Conservation (phyloP, 2,888 invertebrate genomes). For the Rhamnusium bicolor region DNA sequence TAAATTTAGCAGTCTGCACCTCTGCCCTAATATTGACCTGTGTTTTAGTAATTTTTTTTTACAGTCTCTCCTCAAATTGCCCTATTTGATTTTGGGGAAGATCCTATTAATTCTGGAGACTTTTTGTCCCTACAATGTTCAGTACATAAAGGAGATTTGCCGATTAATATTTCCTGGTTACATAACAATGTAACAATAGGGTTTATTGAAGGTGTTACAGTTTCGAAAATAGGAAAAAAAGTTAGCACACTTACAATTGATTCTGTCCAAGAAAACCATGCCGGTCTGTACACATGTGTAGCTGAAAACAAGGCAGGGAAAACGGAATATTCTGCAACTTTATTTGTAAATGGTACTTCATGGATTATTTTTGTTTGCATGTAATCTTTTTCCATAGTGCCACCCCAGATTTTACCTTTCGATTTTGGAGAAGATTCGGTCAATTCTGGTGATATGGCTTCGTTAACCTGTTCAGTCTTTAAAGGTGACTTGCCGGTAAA, state of each 20-base stretch:
- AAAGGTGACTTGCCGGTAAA: conserved; percentile 86
- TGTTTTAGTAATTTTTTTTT: not conserved
- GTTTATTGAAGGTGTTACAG: conserved; percentile 58
- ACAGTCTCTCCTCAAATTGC: conserved; percentile 58
- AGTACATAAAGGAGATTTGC: conserved; percentile 82
- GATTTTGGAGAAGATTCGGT: conserved; percentile 82
- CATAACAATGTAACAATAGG: conserved; percentile 77
- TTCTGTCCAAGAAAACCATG: conserved; percentile 80
- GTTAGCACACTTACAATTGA: conserved; percentile 81
- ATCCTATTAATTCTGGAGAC: conserved; percentile 78
- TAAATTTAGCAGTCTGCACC: no score
- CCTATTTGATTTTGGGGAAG: conserved; percentile 71
- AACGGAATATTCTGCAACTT: conserved; percentile 76
- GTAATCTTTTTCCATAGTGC: not conserved
- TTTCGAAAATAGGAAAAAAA: conserved; percentile 71
- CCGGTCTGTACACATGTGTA: conserved; percentile 83
- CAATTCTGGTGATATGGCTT: conserved; percentile 63
- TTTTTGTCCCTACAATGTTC: conserved; percentile 78
- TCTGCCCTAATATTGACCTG: no score
- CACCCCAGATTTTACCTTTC: conserved; percentile 74
- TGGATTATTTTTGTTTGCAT: not conserved
- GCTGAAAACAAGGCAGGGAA: conserved; percentile 80
- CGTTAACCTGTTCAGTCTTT: conserved; percentile 76
- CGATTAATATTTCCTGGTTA: conserved; percentile 82
- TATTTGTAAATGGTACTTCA: conserved; percentile 79